Evolutionary conservation across 2,113 vertebrate species (phyloP).

Genomic region (Vombatus ursinus): DNA sequence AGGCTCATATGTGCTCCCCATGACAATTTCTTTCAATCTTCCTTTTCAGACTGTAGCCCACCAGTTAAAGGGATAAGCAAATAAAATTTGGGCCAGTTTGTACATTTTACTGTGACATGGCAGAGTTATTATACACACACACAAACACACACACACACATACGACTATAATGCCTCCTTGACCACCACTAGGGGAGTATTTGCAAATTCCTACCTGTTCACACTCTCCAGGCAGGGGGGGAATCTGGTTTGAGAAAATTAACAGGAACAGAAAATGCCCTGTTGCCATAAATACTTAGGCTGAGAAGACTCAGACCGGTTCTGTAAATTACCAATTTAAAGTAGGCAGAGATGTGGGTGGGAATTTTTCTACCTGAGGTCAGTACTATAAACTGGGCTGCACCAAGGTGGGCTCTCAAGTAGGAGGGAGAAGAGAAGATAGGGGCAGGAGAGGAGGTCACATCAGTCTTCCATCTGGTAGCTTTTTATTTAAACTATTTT

Average conservation of each 20-base stretch:
- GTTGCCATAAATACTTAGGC: neutral
- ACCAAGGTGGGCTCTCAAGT: neutral
- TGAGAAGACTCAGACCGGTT: neutral
- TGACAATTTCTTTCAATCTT: neutral
- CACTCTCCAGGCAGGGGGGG: neutral
- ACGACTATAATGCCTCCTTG: neutral
- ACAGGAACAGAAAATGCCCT: neutral
- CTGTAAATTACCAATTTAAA: neutral
- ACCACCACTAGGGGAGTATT: neutral
- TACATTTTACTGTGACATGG: neutral
- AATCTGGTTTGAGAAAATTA: neutral
- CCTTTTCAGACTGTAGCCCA: neutral
- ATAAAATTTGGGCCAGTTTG: neutral
- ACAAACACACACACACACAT: neutral
- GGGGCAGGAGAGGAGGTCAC: neutral
- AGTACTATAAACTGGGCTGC: neutral
- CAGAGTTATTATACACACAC: neutral
- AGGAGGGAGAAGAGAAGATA: neutral
- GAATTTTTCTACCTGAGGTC: neutral
- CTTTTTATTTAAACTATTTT: neutral
- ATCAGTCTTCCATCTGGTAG: neutral
- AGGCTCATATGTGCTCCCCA: neutral
- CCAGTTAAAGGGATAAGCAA: neutral
- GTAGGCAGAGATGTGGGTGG: neutral
- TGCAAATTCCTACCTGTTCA: neutral